Evolutionary conservation across 2,888 invertebrate species (phyloP).

Genomic region (Eupithecia tripunctaria): DNA sequence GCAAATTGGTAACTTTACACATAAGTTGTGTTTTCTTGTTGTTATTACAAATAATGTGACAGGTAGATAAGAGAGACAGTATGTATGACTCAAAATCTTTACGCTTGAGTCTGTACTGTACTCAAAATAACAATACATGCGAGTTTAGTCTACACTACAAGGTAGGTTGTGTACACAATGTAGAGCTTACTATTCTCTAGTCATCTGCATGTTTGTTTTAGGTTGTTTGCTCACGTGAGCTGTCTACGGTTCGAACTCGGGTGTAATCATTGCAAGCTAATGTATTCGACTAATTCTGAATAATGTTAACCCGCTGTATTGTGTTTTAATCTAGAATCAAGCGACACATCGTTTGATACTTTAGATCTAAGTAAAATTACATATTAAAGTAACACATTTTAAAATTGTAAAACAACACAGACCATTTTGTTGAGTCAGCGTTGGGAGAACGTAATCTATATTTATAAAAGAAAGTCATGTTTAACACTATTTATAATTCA

Average conservation of each 20-base stretch:
- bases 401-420: too few species aligned
- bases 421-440: too few species aligned
- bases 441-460: too few species aligned
- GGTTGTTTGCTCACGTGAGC: neutral
- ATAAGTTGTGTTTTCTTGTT: too few species aligned
- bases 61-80: neutral
- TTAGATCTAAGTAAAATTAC: too few species aligned
- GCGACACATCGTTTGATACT: neutral
- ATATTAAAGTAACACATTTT: too few species aligned
- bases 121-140: neutral
- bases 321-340: neutral
- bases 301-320: neutral
- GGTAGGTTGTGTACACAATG: neutral
- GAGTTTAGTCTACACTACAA: neutral
- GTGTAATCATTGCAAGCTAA: neutral
- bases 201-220: neutral
- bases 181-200: neutral
- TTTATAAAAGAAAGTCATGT: too few species aligned
- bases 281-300: neutral
- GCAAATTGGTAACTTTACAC: too few species aligned
- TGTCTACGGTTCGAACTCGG: neutral
- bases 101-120: neutral
- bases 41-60: too few species aligned
- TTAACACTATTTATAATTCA: too few species aligned
- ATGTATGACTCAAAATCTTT: neutral